These are phyloP conservation scores for Sialis fuliginosa DNA, from an alignment of 2,888 invertebrate species.

Conservation along the genomic window DNA sequence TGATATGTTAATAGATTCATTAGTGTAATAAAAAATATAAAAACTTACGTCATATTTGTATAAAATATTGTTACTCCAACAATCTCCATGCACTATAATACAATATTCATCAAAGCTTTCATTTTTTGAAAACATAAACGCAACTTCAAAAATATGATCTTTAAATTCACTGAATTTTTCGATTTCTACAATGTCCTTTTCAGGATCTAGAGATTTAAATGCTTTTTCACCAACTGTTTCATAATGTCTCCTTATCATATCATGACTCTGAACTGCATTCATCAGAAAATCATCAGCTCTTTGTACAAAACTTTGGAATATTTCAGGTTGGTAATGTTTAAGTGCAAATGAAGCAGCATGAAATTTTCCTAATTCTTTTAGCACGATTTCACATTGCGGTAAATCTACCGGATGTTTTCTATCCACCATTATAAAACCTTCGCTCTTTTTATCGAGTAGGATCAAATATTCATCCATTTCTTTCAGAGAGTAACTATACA, in stretches of 20 bases:
- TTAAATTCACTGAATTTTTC: constrained; percentile 9
- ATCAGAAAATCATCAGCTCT: not conserved
- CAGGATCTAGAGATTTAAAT: not conserved
- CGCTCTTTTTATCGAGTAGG: not conserved
- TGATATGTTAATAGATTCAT: too few relatives aligned
- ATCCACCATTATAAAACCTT: constrained; percentile 1
- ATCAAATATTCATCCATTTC: not conserved
- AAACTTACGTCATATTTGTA: constrained; percentile 16
- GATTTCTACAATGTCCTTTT: not conserved
- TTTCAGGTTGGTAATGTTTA: not conserved
- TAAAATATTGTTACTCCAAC: constrained; percentile 19
- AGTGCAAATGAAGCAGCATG: constrained; percentile 2
- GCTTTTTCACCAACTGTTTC: not conserved
- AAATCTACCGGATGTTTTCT: not conserved
- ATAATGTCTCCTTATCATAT: not conserved
- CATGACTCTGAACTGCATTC: not conserved
- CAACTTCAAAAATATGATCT: constrained; percentile 1
- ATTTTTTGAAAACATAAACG: not conserved
- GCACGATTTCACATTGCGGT: not conserved
- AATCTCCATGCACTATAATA: constrained; percentile 17
- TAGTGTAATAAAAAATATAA: too few relatives aligned
- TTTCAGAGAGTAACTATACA: not conserved
- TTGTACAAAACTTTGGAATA: not conserved
- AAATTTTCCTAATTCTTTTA: not conserved
- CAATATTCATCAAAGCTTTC: constrained; percentile 4